Conservation (phyloP, 2,113 vertebrate species). For the Phalacrocorax brasilianus region DNA sequence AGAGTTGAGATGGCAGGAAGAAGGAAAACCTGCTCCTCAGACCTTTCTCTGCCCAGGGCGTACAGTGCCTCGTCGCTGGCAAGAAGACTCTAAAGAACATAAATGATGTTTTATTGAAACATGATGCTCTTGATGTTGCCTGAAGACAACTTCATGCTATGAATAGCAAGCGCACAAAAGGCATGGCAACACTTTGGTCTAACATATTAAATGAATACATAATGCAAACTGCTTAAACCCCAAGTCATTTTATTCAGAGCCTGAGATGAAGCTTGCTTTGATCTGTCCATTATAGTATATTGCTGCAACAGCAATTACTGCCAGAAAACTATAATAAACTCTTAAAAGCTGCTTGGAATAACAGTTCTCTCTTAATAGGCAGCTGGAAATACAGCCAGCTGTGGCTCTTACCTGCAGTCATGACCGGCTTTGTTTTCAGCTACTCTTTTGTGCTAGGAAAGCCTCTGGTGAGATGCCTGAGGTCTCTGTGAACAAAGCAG, state of each 20-base stretch:
- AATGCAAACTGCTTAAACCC: conserved; percentile 31
- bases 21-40: not conserved
- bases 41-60: not conserved
- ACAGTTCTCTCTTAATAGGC: conserved; percentile 17
- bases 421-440: conserved; percentile 34
- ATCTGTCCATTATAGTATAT: conserved; percentile 19
- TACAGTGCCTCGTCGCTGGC: not conserved
- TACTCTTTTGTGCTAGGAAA: not conserved
- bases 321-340: conserved; percentile 41
- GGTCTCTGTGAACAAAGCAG: conserved; percentile 19
- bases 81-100: not conserved
- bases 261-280: conserved; percentile 33
- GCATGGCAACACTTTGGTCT: not conserved
- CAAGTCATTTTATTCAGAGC: conserved; percentile 8
- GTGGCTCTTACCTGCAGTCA: conserved; percentile 39
- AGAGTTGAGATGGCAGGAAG: not conserved
- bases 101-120: not conserved
- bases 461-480: not conserved
- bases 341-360: conserved; percentile 46
- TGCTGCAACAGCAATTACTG: conserved; percentile 46
- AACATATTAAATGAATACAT: not conserved
- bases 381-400: conserved; percentile 37
- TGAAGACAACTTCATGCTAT: not conserved
- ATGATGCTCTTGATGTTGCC: not conserved
- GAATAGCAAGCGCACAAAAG: conserved; percentile 24